These are phyloP conservation scores for Erythrocebus patas DNA, from an alignment of 2,113 vertebrate genomes.

Conservation along the genomic window DNA sequence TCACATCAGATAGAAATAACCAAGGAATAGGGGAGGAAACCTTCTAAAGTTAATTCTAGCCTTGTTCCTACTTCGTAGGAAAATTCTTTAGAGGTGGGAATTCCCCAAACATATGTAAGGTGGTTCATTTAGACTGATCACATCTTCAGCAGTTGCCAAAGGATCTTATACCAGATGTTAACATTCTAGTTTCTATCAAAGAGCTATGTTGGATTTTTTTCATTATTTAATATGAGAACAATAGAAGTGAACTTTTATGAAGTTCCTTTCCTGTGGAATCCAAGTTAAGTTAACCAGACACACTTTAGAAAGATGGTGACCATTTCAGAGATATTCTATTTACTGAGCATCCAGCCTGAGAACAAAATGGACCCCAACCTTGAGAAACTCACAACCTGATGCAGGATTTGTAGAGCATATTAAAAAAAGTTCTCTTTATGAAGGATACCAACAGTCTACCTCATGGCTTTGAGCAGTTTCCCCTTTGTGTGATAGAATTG, in stretches of 20 bases:
- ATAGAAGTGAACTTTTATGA: slow-evolving; percentile 62
- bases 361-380: not conserved
- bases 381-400: not conserved
- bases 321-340: not conserved
- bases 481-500: not conserved
- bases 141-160: slow-evolving; percentile 50
- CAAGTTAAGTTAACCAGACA: slow-evolving; percentile 47
- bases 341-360: not conserved
- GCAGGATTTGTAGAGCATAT: not conserved
- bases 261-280: slow-evolving; percentile 60
- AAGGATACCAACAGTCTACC: not conserved
- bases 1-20: not conserved
- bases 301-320: not conserved
- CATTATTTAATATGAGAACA: slow-evolving; percentile 70
- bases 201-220: slow-evolving; percentile 44
- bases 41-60: slow-evolving; percentile 63
- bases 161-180: slow-evolving; percentile 63
- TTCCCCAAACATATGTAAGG: slow-evolving; percentile 65
- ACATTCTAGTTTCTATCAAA: slow-evolving; percentile 63
- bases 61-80: slow-evolving; percentile 58
- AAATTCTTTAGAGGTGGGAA: slow-evolving; percentile 68
- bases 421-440: not conserved
- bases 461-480: not conserved
- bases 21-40: not conserved
- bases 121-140: slow-evolving; percentile 59